A percentile compares a stretch with the other conserved stretches of the same genome.
phyloP scores from a whole-genome alignment of 2,797 vertebrate genomes.

The Pteronotus mesoamericanus region DNA sequence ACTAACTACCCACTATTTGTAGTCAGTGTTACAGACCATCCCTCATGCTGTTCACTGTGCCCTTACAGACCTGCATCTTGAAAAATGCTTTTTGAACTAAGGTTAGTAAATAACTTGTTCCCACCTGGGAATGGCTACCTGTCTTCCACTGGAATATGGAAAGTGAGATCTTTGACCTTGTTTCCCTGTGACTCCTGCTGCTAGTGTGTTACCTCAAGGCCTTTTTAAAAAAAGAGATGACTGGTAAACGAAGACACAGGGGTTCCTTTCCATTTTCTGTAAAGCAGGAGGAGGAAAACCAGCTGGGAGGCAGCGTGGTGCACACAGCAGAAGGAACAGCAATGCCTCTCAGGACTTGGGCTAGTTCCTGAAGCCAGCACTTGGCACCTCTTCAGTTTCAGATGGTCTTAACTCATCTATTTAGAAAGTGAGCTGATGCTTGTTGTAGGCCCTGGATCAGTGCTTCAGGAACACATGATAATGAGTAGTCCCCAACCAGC shows the following conservation, averaged over 20 bases:
- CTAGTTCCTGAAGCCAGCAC: background rate
- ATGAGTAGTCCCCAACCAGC: fast-evolving
- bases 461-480: background rate
- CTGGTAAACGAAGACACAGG: background rate
- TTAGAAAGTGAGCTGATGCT: background rate
- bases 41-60: background rate
- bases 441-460: background rate
- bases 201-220: background rate
- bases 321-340: too few species aligned
- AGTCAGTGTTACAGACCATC: background rate
- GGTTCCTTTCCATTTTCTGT: background rate
- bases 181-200: background rate
- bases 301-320: background rate
- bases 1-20: background rate
- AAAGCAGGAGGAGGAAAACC: background rate
- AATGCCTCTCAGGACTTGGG: fast-evolving
- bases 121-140: background rate
- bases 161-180: background rate
- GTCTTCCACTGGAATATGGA: background rate
- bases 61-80: background rate
- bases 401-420: too few species aligned
- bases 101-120: background rate
- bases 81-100: background rate
- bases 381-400: background rate
- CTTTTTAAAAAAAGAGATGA: background rate